phyloP scores from a whole-genome alignment of 1,140 invertebrate genomes.

The Drosophila arizonae region DNA sequence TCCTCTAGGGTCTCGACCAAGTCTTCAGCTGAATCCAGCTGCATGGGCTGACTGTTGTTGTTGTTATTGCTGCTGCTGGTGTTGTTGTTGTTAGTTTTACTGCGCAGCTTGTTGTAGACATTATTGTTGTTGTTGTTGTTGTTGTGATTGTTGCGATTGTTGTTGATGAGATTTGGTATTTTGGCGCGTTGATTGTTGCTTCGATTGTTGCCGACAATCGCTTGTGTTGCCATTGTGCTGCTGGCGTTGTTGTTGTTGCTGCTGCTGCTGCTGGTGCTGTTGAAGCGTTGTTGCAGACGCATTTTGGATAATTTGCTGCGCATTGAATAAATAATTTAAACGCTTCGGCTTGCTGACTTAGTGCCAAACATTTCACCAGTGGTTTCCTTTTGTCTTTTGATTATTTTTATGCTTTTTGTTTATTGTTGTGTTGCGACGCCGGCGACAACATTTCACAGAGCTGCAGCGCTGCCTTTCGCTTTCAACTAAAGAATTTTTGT shows the following conservation, averaged over 20 bases:
- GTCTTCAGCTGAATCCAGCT: constrained; percentile 14
- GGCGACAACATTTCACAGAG: constrained; percentile 48
- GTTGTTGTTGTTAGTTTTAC: constrained; percentile 21
- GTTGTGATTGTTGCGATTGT: constrained; percentile 33
- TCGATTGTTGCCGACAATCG: constrained; percentile 36
- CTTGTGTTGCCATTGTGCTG: constrained; percentile 31
- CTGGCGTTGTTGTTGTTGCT: constrained; percentile 23
- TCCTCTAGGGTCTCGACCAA: constrained; percentile 48
- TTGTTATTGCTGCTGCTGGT: constrained; percentile 16
- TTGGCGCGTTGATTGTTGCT: constrained; percentile 55
- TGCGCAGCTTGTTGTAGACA: constrained; percentile 50
- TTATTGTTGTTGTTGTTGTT: constrained; percentile 36
- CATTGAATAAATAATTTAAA: constrained; percentile 32
- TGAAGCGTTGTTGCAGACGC: constrained; percentile 70
- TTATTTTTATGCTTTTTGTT: constrained; percentile 10
- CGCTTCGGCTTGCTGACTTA: neutral
- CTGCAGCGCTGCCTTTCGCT: constrained; percentile 57
- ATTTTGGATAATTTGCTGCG: constrained; percentile 50
- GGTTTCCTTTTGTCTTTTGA: constrained; percentile 4
- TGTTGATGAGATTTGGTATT: constrained; percentile 55
- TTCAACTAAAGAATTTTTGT: constrained; percentile 70
- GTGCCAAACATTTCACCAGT: constrained; percentile 26
- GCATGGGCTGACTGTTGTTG: constrained; percentile 28
- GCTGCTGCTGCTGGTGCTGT: constrained; percentile 28
- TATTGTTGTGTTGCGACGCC: constrained; percentile 49